These are phyloP conservation scores for Sorex maritimensis DNA, from an alignment of 2,797 vertebrate genomes.

Conservation along the genomic window DNA sequence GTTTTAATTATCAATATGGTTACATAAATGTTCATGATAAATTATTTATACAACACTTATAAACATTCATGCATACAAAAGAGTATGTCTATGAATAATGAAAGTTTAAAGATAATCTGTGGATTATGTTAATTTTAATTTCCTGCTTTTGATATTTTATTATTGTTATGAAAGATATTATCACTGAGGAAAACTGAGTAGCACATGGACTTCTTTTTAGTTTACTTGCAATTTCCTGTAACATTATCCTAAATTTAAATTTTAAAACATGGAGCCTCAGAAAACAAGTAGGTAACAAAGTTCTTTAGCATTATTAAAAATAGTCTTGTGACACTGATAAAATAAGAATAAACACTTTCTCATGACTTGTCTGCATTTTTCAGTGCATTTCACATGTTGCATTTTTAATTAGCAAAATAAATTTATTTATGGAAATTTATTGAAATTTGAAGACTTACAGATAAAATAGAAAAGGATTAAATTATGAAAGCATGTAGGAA, in stretches of 20 bases:
- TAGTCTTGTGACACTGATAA: neutral
- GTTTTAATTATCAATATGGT: neutral
- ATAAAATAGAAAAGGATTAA: constrained; percentile 5
- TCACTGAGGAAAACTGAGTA: neutral
- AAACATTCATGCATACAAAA: neutral
- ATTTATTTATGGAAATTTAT: neutral
- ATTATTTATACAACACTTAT: neutral
- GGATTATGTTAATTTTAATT: constrained; percentile 40
- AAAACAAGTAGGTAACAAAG: neutral
- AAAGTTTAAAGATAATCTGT: neutral
- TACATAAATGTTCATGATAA: neutral
- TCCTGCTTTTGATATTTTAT: neutral
- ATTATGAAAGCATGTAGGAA: neutral
- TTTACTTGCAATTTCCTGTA: constrained; percentile 19
- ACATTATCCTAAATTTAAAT: neutral
- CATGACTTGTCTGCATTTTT: neutral
- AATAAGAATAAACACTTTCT: neutral
- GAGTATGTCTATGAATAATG: neutral
- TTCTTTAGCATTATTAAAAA: neutral
- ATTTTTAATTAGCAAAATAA: neutral
- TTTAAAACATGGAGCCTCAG: constrained; percentile 29
- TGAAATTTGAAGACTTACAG: neutral
- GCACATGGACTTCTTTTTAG: neutral
- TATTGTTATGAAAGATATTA: neutral
- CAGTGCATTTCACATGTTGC: neutral